Percentiles rank a stretch among this genome's conserved stretches.
Conservation (phyloP, 2,797 vertebrate species). For the Syngnathus rostellatus region DNA sequence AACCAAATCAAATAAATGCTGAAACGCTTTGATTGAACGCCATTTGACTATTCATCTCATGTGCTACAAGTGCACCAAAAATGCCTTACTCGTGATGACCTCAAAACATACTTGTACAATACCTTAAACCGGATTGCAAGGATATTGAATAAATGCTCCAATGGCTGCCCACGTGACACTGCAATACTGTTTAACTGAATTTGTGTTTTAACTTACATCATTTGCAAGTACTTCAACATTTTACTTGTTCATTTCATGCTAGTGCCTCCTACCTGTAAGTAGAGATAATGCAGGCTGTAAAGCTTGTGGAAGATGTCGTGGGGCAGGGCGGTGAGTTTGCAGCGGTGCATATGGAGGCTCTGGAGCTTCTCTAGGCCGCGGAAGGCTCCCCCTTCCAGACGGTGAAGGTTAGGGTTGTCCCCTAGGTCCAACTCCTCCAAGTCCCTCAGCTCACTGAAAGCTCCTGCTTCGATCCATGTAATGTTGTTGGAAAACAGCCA, state of each 20-base stretch:
- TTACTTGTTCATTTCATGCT: neutral
- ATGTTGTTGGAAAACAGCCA: conserved; percentile 98
- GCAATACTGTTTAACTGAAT: neutral
- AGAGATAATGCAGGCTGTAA: conserved; percentile 94
- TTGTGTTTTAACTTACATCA: neutral
- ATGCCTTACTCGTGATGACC: too few relatives aligned
- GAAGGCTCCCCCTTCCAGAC: conserved; percentile 89
- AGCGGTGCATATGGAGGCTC: conserved; percentile 93
- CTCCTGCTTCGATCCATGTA: conserved; percentile 87
- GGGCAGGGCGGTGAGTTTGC: conserved; percentile 83
- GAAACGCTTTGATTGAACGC: too few relatives aligned
- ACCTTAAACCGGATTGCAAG: too few relatives aligned
- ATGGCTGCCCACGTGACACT: neutral
- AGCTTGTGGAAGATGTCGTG: conserved; percentile 88
- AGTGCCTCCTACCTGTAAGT: conserved; percentile 72
- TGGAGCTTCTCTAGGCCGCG: conserved; percentile 88
- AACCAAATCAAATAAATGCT: neutral
- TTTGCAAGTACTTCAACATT: neutral
- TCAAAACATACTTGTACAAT: too few relatives aligned
- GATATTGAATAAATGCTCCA: neutral
- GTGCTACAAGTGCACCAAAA: too few relatives aligned
- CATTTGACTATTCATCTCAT: too few relatives aligned
- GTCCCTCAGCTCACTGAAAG: conserved; percentile 89
- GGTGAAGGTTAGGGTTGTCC: conserved; percentile 86
- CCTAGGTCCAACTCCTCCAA: conserved; percentile 96